A percentile compares a stretch with the other conserved stretches of the same genome.
Evolutionary conservation across 1,140 invertebrate species (phyloP).

Genomic region (Bombus affinis): DNA sequence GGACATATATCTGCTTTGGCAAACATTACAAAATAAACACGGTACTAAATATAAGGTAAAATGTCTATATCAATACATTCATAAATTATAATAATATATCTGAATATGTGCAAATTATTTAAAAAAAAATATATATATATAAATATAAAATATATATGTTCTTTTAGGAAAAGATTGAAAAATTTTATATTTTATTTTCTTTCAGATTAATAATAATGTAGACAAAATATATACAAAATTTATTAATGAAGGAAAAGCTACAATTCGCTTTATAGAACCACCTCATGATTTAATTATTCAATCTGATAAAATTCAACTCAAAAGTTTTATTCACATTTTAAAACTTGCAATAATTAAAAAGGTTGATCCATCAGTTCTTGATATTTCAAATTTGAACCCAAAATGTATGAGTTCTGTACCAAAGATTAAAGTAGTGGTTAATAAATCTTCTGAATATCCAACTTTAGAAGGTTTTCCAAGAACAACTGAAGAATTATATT

Average conservation of each 20-base stretch:
- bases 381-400: constrained; percentile 81
- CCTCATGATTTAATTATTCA: constrained; percentile 88
- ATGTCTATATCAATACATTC: background rate
- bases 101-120: background rate
- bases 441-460: constrained; percentile 86
- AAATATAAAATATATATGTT: background rate
- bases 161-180: background rate
- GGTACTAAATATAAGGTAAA: constrained; percentile 86
- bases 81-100: background rate
- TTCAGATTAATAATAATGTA: constrained; percentile 85
- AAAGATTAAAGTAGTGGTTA: constrained; percentile 85
- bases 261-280: constrained; percentile 87
- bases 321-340: constrained; percentile 86
- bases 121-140: background rate
- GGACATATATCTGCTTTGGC: constrained; percentile 86
- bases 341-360: constrained; percentile 85
- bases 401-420: constrained; percentile 81
- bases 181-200: constrained; percentile 37
- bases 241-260: constrained; percentile 88
- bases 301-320: constrained; percentile 86
- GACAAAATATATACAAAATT: constrained; percentile 87
- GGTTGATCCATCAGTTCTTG: constrained; percentile 77
- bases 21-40: constrained; percentile 85
- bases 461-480: constrained; percentile 86
- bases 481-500: constrained; percentile 84